A percentile compares a stretch with the other conserved stretches of the same genome.
Evolutionary conservation across 2,113 vertebrate genomes (phyloP).

Genomic region (Notothenia rossii): DNA sequence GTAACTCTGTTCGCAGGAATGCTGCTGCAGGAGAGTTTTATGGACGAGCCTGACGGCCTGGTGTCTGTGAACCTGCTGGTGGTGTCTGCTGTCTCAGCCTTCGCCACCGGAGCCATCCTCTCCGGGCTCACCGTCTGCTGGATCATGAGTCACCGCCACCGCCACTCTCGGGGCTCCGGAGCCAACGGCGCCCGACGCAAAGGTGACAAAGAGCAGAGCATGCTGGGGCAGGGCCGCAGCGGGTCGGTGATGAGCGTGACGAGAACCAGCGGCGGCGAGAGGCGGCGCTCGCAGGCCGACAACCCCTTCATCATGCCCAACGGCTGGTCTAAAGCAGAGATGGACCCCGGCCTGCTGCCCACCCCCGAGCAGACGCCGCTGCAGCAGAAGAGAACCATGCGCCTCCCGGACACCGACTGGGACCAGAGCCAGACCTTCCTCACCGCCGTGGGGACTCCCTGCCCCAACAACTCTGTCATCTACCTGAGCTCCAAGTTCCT

Average conservation of each 20-base stretch:
- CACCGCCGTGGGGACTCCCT: slow-evolving; percentile 82
- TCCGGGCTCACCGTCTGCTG: slow-evolving; percentile 95
- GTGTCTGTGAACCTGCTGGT: slow-evolving; percentile 96
- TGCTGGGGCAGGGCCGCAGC: slow-evolving; percentile 89
- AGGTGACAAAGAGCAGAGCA: slow-evolving; percentile 90
- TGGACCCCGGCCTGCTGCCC: slow-evolving; percentile 93
- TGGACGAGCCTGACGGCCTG: slow-evolving; percentile 91
- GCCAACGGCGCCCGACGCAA: slow-evolving; percentile 85
- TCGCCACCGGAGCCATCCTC: slow-evolving; percentile 92
- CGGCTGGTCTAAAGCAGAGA: slow-evolving; percentile 90
- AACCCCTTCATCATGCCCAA: slow-evolving; percentile 89
- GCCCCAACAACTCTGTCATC: slow-evolving; percentile 82
- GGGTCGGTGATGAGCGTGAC: slow-evolving; percentile 95
- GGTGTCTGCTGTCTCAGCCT: slow-evolving; percentile 93
- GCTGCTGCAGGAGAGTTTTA: slow-evolving; percentile 91
- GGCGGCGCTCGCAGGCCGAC: slow-evolving; percentile 80
- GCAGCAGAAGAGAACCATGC: slow-evolving; percentile 91
- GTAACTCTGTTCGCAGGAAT: slow-evolving; percentile 50
- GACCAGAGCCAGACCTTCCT: slow-evolving; percentile 92
- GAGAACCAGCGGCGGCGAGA: slow-evolving; percentile 86
- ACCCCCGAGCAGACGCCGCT: slow-evolving; percentile 96
- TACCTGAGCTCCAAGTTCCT: slow-evolving; percentile 87
- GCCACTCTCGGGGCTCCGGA: slow-evolving; percentile 73
- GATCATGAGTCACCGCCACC: slow-evolving; percentile 93
- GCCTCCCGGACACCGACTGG: slow-evolving; percentile 86